Evolutionary conservation across 2,888 invertebrate genomes (phyloP).

Genomic region (Cephus spinipes): DNA sequence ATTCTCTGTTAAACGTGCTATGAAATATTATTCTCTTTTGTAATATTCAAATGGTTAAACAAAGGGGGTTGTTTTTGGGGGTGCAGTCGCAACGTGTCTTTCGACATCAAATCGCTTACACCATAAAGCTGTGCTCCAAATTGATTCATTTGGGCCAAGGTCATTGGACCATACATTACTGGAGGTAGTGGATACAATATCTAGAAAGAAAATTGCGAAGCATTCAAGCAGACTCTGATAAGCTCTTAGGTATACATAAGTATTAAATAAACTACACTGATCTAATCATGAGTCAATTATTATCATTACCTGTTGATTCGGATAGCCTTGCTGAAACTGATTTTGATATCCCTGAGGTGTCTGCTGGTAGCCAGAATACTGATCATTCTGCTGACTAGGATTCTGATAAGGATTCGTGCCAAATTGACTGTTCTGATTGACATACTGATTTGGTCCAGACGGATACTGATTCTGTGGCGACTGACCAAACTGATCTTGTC

Average conservation of each 20-base stretch:
- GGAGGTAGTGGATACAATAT: conserved; percentile 46
- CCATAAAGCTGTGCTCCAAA: conserved; percentile 51
- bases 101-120: conserved; percentile 42
- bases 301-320: conserved; percentile 50
- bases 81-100: neutral
- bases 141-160: conserved; percentile 52
- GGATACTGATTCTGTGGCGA: neutral
- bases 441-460: conserved; percentile 35
- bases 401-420: conserved; percentile 31
- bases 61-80: neutral
- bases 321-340: conserved; percentile 45
- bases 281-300: neutral
- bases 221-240: neutral
- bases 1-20: neutral
- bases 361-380: conserved; percentile 41
- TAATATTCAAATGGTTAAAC: neutral
- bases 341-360: conserved; percentile 51
- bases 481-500: conserved; percentile 18
- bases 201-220: conserved; percentile 40
- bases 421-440: conserved; percentile 24
- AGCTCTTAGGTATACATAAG: neutral
- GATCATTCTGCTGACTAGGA: conserved; percentile 49
- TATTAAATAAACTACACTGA: neutral
- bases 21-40: neutral
- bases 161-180: conserved; percentile 50